Percentiles rank a stretch among this genome's conserved stretches.
Evolutionary conservation across 2,113 vertebrate species (phyloP).

Genomic region (Stictonetta naevosa): DNA sequence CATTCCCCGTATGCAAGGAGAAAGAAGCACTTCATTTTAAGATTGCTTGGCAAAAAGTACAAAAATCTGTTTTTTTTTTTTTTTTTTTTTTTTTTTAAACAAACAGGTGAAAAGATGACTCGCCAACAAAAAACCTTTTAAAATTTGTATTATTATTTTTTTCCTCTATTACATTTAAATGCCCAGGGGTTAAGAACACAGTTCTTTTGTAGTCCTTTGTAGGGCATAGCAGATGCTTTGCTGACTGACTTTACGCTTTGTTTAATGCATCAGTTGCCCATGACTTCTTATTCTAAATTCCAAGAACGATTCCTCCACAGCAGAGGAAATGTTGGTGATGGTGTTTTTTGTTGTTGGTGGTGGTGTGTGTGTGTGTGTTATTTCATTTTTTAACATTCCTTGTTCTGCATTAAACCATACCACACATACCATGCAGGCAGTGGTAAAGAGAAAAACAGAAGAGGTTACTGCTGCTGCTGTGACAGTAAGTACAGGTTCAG

Average conservation of each 20-base stretch:
- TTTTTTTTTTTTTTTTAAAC: not conserved
- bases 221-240: not conserved
- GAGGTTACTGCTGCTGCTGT: not conserved
- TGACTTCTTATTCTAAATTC: conserved; percentile 23
- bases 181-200: not conserved
- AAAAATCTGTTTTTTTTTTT: not conserved
- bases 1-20: not conserved
- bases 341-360: not conserved
- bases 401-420: not conserved
- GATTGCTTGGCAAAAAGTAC: not conserved
- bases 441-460: not conserved
- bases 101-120: not conserved
- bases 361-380: not conserved
- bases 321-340: not conserved
- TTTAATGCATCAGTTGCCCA: not conserved
- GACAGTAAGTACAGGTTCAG: not conserved
- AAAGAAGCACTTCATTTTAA: not conserved
- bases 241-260: conserved; percentile 2
- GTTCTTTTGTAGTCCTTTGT: not conserved
- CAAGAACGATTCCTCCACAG: not conserved
- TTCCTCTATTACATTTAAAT: not conserved
- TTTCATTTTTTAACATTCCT: not conserved
- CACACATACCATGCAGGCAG: not conserved
- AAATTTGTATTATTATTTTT: too few relatives aligned
- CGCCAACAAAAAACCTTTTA: not conserved